phyloP scores from a whole-genome alignment of 1,140 invertebrate genomes.

The Cyclina sinensis region DNA sequence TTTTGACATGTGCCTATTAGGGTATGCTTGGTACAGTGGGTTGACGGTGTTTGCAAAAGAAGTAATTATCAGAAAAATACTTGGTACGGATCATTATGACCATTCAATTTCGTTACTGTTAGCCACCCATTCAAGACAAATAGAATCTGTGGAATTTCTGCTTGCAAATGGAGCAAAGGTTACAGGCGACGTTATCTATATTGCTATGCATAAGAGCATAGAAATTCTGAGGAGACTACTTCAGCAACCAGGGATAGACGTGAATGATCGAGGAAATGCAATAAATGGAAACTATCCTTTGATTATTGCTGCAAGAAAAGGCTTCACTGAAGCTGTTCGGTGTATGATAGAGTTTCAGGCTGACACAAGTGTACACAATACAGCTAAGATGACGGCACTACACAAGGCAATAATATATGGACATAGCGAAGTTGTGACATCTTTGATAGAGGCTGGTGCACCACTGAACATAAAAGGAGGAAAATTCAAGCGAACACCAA shows the following conservation, averaged over 20 bases:
- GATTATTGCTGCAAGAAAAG: constrained; percentile 18
- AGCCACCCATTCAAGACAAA: neutral
- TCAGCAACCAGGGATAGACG: neutral
- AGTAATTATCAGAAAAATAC: too few species aligned
- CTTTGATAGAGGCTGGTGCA: neutral
- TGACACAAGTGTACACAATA: constrained; percentile 8
- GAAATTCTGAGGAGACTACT: neutral
- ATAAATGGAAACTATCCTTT: constrained; percentile 15
- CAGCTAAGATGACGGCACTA: constrained; percentile 3
- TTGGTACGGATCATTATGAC: too few species aligned
- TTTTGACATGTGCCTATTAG: too few species aligned
- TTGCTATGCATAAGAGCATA: neutral
- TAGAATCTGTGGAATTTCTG: neutral
- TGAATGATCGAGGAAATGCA: neutral
- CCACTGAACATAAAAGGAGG: neutral
- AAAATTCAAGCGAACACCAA: constrained; percentile 37
- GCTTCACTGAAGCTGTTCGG: neutral
- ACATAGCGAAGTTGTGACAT: neutral
- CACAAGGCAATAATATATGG: constrained; percentile 35
- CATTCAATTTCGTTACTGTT: neutral
- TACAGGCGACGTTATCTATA: neutral
- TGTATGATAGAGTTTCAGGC: neutral
- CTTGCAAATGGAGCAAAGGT: neutral
- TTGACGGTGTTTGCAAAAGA: too few species aligned
- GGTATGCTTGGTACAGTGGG: too few species aligned